Evolutionary conservation across 2,113 vertebrate genomes (phyloP), one percentile per base, ranked within the genome.

Genomic region (Bathybates hornii): DNA sequence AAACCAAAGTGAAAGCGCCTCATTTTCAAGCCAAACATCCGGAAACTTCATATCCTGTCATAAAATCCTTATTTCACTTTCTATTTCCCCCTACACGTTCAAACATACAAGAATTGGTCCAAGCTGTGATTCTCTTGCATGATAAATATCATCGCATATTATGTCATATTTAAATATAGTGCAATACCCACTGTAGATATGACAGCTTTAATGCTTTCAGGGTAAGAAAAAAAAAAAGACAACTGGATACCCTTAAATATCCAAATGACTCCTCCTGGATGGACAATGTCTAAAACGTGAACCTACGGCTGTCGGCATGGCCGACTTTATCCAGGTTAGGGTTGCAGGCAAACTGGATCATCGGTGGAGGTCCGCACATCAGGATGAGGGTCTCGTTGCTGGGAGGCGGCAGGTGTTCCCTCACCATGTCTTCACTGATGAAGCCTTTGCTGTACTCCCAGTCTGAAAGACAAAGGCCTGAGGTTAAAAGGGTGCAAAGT

Each of bases 331-430:
- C 98, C 94, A 99, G 95, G 94, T 97, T 99, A 82, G 98, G 98
- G 96, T 97, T 96, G 95, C 98, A 99, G 79, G 99, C 99, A 0
- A 97, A 98, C 96, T 99, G 98, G 95, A 99, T 98, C 99, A 99
- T 99, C 1, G 98, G 98, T 2, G 98, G 99, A 4, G 99, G 99
- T 1, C 99, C 98, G 1, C 99, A 99, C 98, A 99, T 97, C 68
- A 99, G 97, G 85, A 99, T 95, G 81, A 99, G 96, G 2, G 97
- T 96, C 80, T 98, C 97, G 0, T 97, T 97, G 1, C 96, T 86
- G 0, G 98, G 97, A 0, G 97, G 95, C 0, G 98, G 98, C 19
- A 99, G 96, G 80, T 97, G 98, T 1, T 97, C 95, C 45, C 94
- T 96, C 82, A 99, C 95, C 99, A 99, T 98, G 36, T 98, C 97